phyloP scores from a whole-genome alignment of 2,113 vertebrate genomes.

The Melanotaenia duboulayi region DNA sequence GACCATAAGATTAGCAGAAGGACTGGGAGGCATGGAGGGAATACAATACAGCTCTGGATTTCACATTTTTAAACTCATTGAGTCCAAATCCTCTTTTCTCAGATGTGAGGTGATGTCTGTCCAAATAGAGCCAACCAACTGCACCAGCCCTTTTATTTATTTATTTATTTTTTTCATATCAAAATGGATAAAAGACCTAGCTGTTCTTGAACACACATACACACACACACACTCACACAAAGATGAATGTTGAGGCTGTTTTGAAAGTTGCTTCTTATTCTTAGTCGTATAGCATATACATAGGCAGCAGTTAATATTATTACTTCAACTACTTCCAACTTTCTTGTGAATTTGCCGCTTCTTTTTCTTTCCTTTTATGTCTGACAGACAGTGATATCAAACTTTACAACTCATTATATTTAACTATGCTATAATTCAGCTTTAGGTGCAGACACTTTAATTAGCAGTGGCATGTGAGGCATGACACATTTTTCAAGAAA shows the following conservation, averaged over 20 bases:
- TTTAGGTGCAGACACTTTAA: conserved; percentile 74
- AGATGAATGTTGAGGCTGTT: too few relatives aligned
- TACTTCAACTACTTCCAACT: conserved; percentile 40
- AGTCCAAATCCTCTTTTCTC: conserved; percentile 44
- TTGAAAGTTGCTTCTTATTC: background rate
- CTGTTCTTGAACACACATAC: too few relatives aligned
- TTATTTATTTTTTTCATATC: too few relatives aligned
- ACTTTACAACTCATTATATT: conserved; percentile 71
- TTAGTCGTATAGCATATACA: background rate
- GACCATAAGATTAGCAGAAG: conserved; percentile 63
- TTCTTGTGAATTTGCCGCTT: conserved; percentile 50
- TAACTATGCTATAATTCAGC: conserved; percentile 78
- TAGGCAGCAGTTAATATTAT: conserved; percentile 30
- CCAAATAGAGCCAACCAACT: conserved; percentile 17
- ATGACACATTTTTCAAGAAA: conserved; percentile 65
- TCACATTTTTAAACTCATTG: conserved; percentile 54
- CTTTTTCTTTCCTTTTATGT: conserved; percentile 62
- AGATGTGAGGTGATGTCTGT: conserved; percentile 21
- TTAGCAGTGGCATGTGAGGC: conserved; percentile 69
- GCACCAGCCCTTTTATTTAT: background rate
- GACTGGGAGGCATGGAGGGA: conserved; percentile 47
- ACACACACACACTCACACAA: too few relatives aligned
- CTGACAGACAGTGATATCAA: conserved; percentile 66
- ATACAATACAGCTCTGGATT: conserved; percentile 38
- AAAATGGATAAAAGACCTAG: too few relatives aligned